These are phyloP conservation scores for Marronus borbonicus DNA, from an alignment of 2,888 invertebrate genomes.

Conservation along the genomic window DNA sequence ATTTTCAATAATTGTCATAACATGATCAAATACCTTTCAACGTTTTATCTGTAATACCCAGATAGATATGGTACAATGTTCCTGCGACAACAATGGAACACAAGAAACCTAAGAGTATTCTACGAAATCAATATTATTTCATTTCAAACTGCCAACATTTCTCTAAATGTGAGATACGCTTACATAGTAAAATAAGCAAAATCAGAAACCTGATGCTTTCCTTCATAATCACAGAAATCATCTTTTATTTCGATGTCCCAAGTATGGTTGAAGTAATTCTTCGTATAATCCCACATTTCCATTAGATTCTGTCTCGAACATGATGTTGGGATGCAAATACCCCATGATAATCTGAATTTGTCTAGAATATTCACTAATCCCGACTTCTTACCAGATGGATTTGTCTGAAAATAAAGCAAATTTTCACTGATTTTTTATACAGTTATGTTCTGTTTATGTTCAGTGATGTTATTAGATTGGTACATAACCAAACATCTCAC, in stretches of 20 bases:
- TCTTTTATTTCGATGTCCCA: conserved; percentile 37
- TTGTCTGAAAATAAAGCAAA: conserved; percentile 11
- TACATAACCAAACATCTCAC: too few species aligned
- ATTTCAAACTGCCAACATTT: background rate
- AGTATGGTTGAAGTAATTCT: conserved; percentile 32
- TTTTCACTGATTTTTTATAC: background rate
- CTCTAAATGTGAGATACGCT: background rate
- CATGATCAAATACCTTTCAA: background rate
- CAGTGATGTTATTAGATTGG: too few species aligned
- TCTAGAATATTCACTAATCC: conserved; percentile 28
- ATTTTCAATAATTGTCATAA: background rate
- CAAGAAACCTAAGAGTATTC: conserved; percentile 25
- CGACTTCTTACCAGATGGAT: conserved; percentile 28
- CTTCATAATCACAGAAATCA: conserved; percentile 47
- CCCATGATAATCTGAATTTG: conserved; percentile 41
- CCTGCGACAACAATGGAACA: conserved; percentile 9
- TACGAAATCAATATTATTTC: conserved; percentile 29
- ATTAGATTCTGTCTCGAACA: conserved; percentile 39
- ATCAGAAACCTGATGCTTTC: conserved; percentile 22
- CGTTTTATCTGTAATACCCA: background rate
- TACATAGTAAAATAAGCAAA: conserved; percentile 47
- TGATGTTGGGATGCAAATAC: conserved; percentile 45
- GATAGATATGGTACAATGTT: conserved; percentile 42
- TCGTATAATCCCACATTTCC: conserved; percentile 29
- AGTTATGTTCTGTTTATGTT: too few species aligned